Evolutionary conservation across 2,113 vertebrate genomes (phyloP).

Genomic region (Castor canadensis): DNA sequence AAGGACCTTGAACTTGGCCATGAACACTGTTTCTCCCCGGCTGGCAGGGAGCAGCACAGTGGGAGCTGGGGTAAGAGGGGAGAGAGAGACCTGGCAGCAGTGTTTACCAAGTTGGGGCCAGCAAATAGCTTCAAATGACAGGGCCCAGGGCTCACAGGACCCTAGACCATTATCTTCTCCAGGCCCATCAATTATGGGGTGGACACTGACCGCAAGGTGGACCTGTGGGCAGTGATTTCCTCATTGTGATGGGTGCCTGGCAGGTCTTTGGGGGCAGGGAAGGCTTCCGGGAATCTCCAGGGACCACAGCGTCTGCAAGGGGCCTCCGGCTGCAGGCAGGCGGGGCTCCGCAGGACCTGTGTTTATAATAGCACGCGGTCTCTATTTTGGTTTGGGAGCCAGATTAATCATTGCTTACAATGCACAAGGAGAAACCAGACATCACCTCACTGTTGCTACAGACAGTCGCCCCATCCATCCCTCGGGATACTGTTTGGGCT

Average conservation of each 20-base stretch:
- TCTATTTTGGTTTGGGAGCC: slow-evolving; percentile 78
- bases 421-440: slow-evolving; percentile 71
- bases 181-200: slow-evolving; percentile 48
- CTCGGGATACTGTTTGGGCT: slow-evolving; percentile 64
- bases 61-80: background rate
- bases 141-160: background rate
- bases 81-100: background rate
- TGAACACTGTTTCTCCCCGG: background rate
- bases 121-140: slow-evolving; percentile 72
- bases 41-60: background rate
- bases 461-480: slow-evolving; percentile 53
- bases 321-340: slow-evolving; percentile 21
- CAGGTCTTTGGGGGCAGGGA: background rate
- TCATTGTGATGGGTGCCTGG: background rate
- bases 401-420: slow-evolving; percentile 81
- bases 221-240: slow-evolving; percentile 5
- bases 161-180: slow-evolving; percentile 52
- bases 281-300: background rate
- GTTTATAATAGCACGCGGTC: slow-evolving; percentile 75
- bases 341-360: slow-evolving; percentile 63
- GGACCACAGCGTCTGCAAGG: background rate
- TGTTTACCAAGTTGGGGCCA: slow-evolving; percentile 62
- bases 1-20: background rate
- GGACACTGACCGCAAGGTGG: slow-evolving; percentile 52
- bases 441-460: slow-evolving; percentile 78